Evolutionary conservation across 1,140 invertebrate species (phyloP), one percentile per base, ranked within the genome.

Genomic region (Penaeus chinensis): DNA sequence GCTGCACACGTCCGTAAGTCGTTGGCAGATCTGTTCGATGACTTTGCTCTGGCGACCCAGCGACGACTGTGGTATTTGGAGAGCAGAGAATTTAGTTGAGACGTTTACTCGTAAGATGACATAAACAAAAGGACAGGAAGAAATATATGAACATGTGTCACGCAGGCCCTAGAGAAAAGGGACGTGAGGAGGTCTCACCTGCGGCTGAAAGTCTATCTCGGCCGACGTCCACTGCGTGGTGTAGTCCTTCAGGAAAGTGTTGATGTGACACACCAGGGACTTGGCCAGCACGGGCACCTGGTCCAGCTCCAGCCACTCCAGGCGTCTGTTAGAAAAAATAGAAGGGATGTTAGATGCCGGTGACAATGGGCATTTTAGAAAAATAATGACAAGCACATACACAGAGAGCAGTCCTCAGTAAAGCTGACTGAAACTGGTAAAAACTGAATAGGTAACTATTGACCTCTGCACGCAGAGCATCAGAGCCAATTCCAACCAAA

Each of bases 201-300:
- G 83, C 47, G 84, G 84, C 69, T 65, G 82, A 27, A 88, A 81
- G 82, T 85, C 82, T 11, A 81, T 86, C 65, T 88, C 82, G 3
- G 89, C 86, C 37, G 89, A 76, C 37, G 82, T 77, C 89, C 74
- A 88, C 82, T 76, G 89, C 80, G 81, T 82, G 82, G 74, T 88
- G 78, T 80, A 88, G 82, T 90, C 89, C 65, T 79, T 84, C n/a
- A 90, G 79, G 88, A 90, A 90, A 76, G 61, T 87, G 54, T 87
- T 85, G 82, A 90, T 87, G 85, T 90, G 88, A 0, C 47, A 54
- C 82, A 90, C 89, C 22, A 90, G 77, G 47, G 89, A 90, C 60
- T 81, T 78, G n/a, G 87, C 87, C 81, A 90, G 20, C 20, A 74
- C 60, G 0, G 89, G 89, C 24, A 90, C 87, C 71, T 89, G 84